These are phyloP conservation scores for Himalopsyche japonica DNA, from an alignment of 2,888 invertebrate species.

Conservation along the genomic window DNA sequence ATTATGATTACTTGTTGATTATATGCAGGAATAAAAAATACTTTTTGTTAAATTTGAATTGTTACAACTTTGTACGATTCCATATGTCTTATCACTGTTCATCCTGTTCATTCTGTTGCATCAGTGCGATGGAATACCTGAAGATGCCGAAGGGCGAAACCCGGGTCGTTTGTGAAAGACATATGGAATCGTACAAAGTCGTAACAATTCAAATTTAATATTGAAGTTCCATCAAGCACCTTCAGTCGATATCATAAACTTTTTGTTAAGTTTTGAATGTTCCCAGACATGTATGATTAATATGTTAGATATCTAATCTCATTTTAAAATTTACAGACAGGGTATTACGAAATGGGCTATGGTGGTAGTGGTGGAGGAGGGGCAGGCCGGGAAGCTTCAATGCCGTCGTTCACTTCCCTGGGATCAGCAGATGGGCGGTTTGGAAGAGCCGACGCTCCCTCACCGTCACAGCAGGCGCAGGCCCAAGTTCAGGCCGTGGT, in stretches of 20 bases:
- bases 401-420: slow-evolving; percentile 33
- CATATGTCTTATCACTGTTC: not conserved
- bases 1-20: no score
- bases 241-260: no score
- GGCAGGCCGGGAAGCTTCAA: slow-evolving; percentile 44
- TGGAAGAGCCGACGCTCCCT: slow-evolving; percentile 55
- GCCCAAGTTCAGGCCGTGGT: slow-evolving; percentile 46
- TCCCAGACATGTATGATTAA: not conserved
- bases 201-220: no score
- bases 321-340: slow-evolving; percentile 46
- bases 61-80: no score
- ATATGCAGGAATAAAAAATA: no score
- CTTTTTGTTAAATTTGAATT: no score
- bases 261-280: not conserved
- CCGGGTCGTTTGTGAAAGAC: no score
- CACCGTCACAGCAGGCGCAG: slow-evolving; percentile 52
- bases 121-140: no score
- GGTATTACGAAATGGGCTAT: slow-evolving; percentile 58
- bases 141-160: no score
- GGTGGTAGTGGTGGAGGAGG: slow-evolving; percentile 41
- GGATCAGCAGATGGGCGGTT: slow-evolving; percentile 42
- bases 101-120: not conserved
- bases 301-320: not conserved
- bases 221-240: no score
- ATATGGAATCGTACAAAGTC: no score